Evolutionary conservation across 2,888 invertebrate species (phyloP), one percentile per base, ranked within the genome.

Genomic region (Drosophila eohydei): DNA sequence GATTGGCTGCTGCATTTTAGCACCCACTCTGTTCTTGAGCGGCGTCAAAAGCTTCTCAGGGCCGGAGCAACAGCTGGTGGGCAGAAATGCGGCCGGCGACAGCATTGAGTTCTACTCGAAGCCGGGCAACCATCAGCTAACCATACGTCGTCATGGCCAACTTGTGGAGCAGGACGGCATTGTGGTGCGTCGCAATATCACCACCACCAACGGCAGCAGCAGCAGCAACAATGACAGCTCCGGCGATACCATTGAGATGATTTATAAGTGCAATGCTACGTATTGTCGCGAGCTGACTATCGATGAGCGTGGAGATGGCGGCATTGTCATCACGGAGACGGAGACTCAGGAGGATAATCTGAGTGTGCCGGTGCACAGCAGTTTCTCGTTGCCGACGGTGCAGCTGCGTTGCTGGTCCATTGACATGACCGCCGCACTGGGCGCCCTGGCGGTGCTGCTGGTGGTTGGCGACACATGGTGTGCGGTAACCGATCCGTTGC

Each of bases 401-500:
- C 57, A 85, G 78, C 66, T 91, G 61, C 85, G 92, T 21, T 92
- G 92, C 54, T 93, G 93, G 93, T 91, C 92, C 16, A 91, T 93
- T 21, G 93, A 93, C 59, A 84, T 93, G 82, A 91, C 92, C 0
- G 92, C 93, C 0, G 93, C 93, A 1, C 64, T 93, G 73, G 93
- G 93, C 34, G 92, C 93, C 0, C 81, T 93, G 58, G 92, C 92
- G 0, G 93, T 93, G 30, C 84, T 93, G 0, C 78, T 93, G 7
- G 92, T 93, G 1, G 93, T 93, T 4, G 92, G 94, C 21, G 95
- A 95, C 86, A 93, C 95, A 55, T 95, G 94, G 92, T 94, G 94
- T 80, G 95, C 95, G 4, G 94, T 95, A 14, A 94, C 94, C 21
- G 94, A 94, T 78, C 95, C 95, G 0, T 90, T 95, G 67, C 94